A percentile compares a stretch with the other conserved stretches of the same genome.
phyloP scores from a whole-genome alignment of 2,797 vertebrate genomes.

The Dendrocincla fuliginosa region DNA sequence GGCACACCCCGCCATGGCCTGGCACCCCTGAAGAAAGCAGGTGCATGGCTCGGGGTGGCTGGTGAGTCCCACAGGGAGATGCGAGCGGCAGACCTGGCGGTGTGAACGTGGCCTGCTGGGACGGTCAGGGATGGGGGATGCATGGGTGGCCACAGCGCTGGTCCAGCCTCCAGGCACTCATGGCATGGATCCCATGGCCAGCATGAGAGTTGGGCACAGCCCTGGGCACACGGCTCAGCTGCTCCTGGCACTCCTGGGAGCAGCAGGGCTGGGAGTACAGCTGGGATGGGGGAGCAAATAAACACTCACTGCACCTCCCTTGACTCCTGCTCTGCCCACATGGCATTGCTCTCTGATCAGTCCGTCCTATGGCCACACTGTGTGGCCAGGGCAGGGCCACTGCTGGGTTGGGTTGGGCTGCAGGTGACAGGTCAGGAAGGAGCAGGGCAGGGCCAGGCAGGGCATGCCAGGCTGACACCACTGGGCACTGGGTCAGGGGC shows the following conservation, averaged over 20 bases:
- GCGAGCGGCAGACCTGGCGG: background rate
- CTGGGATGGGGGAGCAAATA: background rate
- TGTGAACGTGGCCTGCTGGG: background rate
- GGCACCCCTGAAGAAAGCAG: background rate
- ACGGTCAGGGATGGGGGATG: background rate
- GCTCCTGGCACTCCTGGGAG: background rate
- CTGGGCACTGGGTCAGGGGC: background rate
- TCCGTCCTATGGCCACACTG: rapidly evolving
- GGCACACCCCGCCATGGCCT: constrained; percentile 70
- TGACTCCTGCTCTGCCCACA: background rate
- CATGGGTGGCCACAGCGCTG: rapidly evolving
- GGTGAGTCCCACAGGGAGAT: background rate
- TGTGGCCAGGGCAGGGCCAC: background rate
- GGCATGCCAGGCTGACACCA: background rate
- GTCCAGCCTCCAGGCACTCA: background rate
- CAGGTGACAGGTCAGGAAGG: background rate
- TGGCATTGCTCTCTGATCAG: rapidly evolving
- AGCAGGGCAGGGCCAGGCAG: background rate
- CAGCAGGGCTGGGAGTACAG: background rate
- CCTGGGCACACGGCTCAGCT: rapidly evolving
- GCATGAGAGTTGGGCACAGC: background rate
- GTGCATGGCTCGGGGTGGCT: background rate
- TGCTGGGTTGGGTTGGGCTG: background rate
- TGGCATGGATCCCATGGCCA: background rate
- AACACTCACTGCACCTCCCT: background rate